Percentiles rank a stretch among this genome's conserved stretches.
These are phyloP conservation scores for Rhinoraja longicauda DNA, from an alignment of 2,797 vertebrate species.

Conservation along the genomic window DNA sequence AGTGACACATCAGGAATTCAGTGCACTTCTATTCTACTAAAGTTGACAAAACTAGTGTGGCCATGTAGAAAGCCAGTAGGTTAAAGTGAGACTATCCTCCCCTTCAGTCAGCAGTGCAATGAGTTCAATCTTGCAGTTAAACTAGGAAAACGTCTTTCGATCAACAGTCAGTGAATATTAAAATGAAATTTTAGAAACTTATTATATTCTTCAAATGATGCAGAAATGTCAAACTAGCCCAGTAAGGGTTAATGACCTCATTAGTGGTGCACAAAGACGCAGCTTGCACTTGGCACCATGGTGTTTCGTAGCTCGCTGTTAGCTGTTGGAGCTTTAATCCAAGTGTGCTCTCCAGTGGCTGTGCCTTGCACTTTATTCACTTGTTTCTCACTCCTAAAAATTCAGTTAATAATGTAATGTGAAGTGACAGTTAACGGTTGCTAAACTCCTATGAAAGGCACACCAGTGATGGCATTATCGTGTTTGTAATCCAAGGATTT, in stretches of 20 bases:
- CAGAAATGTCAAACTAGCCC: conserved; percentile 38
- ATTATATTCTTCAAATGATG: conserved; percentile 36
- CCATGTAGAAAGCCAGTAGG: neutral
- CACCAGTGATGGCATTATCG: neutral
- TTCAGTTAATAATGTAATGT: neutral
- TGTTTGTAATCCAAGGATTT: neutral
- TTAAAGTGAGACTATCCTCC: neutral
- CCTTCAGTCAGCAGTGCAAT: neutral
- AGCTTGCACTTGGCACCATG: conserved; percentile 36
- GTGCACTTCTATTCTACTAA: neutral
- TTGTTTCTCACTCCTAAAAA: neutral
- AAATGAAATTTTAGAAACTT: conserved; percentile 20
- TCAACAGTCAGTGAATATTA: conserved; percentile 22
- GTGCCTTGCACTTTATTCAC: conserved; percentile 26
- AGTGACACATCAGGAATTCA: neutral
- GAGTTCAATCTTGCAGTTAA: neutral
- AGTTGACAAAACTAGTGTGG: neutral
- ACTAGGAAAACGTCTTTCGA: neutral
- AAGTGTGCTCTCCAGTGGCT: conserved; percentile 36
- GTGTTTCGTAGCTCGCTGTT: conserved; percentile 25
- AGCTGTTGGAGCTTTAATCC: conserved; percentile 35
- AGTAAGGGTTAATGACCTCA: conserved; percentile 37
- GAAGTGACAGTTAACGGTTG: conserved; percentile 33
- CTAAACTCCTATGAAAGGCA: conserved; percentile 23
- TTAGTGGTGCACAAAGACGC: conserved; percentile 21